Evolutionary conservation across 1,140 invertebrate species (phyloP).

Genomic region (Listronotus oregonensis): DNA sequence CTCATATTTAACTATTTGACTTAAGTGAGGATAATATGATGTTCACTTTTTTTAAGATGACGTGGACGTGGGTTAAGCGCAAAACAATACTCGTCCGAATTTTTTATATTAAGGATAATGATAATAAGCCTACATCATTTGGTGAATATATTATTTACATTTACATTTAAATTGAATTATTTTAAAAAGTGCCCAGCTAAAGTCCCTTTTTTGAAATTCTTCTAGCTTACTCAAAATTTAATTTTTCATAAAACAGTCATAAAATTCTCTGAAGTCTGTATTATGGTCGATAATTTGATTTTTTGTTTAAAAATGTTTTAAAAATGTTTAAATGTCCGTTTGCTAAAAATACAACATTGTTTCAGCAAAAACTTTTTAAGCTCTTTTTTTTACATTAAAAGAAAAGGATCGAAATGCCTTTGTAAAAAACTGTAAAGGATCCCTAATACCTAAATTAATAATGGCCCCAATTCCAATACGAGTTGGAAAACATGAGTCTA

Average conservation of each 20-base stretch:
- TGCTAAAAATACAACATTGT: constrained; percentile 24
- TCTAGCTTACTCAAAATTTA: too few relatives aligned
- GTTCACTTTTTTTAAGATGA: constrained; percentile 8
- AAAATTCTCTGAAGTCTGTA: constrained; percentile 34
- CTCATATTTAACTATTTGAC: too few relatives aligned
- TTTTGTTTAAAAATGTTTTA: too few relatives aligned
- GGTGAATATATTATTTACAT: too few relatives aligned
- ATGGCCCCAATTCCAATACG: background rate
- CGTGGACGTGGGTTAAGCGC: constrained; percentile 8
- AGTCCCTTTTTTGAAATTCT: constrained; percentile 49
- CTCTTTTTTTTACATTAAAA: background rate
- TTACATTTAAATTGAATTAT: constrained; percentile 37
- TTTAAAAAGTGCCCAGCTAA: constrained; percentile 45
- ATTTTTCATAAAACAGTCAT: constrained; percentile 11
- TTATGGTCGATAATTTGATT: constrained; percentile 23
- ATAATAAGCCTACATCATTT: too few relatives aligned
- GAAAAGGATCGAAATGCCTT: too few relatives aligned
- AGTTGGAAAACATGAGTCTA: background rate
- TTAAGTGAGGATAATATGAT: too few relatives aligned
- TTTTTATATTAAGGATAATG: constrained; percentile 23
- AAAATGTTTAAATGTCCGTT: constrained; percentile 3
- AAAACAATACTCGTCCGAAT: too few relatives aligned
- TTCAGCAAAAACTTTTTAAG: constrained; percentile 15
- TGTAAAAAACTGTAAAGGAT: constrained; percentile 17
- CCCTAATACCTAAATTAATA: constrained; percentile 1